These are phyloP conservation scores for Thryonomys swinderianus DNA, from an alignment of 2,113 vertebrate species.

Conservation along the genomic window DNA sequence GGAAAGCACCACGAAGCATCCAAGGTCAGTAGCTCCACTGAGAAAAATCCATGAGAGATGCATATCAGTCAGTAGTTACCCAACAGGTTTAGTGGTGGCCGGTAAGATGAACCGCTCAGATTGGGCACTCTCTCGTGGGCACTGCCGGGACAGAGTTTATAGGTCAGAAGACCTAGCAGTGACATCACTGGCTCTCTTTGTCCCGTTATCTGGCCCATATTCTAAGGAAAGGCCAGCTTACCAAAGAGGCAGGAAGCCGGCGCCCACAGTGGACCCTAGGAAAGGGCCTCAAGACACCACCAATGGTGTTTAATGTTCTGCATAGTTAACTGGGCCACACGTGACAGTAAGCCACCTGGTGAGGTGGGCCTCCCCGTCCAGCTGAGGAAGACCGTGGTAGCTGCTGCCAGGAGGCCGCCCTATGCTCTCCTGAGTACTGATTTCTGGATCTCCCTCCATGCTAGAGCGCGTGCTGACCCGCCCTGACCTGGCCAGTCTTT, in stretches of 20 bases:
- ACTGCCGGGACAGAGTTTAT: neutral
- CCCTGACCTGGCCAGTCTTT: neutral
- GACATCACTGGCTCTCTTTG: neutral
- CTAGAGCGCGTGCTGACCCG: neutral
- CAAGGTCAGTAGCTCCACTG: neutral
- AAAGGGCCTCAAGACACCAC: conserved; percentile 59
- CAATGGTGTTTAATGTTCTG: conserved; percentile 5
- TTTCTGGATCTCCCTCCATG: neutral
- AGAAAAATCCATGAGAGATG: neutral
- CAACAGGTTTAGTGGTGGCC: neutral
- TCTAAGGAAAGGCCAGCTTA: neutral
- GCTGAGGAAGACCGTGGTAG: neutral
- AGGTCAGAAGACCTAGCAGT: neutral
- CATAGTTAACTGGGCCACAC: neutral
- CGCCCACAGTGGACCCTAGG: neutral
- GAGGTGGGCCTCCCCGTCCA: neutral
- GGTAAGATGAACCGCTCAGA: neutral
- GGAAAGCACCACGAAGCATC: neutral
- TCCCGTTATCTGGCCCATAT: neutral
- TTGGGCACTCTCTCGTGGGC: neutral
- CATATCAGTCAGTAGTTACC: neutral
- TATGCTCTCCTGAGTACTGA: neutral
- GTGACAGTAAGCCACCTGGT: neutral
- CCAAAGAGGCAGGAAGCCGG: neutral
- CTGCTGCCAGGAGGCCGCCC: neutral